These are phyloP conservation scores for Heteronetta atricapilla DNA, from an alignment of 2,113 vertebrate species.

Conservation along the genomic window DNA sequence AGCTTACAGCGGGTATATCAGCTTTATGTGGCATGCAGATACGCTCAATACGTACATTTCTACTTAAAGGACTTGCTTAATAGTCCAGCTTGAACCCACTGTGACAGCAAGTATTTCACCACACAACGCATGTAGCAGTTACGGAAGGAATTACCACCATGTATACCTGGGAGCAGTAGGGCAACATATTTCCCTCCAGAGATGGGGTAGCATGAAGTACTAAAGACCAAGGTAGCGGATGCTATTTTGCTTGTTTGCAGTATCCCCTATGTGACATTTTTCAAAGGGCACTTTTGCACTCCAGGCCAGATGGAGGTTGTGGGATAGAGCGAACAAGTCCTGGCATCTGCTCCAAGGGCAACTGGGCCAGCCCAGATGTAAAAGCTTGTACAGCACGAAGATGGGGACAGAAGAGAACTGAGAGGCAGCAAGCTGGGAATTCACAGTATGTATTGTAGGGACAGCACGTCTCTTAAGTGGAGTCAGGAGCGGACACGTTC, in stretches of 20 bases:
- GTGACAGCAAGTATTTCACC: not conserved
- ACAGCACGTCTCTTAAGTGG: not conserved
- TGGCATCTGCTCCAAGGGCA: not conserved
- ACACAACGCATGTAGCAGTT: fast-evolving
- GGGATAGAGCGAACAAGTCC: not conserved
- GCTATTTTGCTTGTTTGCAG: not conserved
- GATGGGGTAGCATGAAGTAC: not conserved
- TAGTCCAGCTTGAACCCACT: not conserved
- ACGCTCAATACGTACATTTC: not conserved
- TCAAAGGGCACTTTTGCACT: not conserved
- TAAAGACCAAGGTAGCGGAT: not conserved
- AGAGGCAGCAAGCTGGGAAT: not conserved
- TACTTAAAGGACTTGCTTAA: not conserved
- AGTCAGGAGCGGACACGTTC: not conserved
- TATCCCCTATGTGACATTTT: not conserved
- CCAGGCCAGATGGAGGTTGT: not conserved
- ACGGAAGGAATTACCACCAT: not conserved
- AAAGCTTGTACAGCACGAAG: not conserved
- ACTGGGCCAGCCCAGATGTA: not conserved
- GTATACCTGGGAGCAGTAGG: not conserved
- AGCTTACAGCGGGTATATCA: not conserved
- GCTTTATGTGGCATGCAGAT: not conserved
- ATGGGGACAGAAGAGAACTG: not conserved
- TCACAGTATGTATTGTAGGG: not conserved
- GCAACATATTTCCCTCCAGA: not conserved